These are phyloP conservation scores for Parapristionchus giblindavisi DNA, from an alignment of 2,888 invertebrate species.

Conservation along the genomic window DNA sequence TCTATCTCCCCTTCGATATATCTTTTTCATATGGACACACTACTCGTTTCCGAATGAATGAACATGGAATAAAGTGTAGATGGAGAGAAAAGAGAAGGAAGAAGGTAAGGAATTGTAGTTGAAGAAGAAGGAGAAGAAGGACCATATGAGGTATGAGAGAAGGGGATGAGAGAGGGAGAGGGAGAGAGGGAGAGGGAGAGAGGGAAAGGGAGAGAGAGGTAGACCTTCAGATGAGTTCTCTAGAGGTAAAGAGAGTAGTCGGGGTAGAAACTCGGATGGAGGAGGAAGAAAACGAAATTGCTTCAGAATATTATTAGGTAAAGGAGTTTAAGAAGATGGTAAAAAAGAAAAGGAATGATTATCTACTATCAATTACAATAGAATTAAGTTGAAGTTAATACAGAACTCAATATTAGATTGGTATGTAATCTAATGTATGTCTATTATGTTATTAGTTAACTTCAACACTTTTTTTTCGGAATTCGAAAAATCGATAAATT, in stretches of 20 bases:
- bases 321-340: background rate
- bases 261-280: no score
- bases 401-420: no score
- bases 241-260: no score
- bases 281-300: background rate
- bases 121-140: background rate
- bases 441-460: no score
- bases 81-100: background rate
- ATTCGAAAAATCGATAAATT: no score
- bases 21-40: no score
- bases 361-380: background rate
- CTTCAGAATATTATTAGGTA: slow-evolving; percentile 11
- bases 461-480: no score
- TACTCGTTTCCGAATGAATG: background rate
- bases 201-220: slow-evolving; percentile 18
- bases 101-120: background rate
- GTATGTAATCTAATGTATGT: no score
- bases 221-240: no score
- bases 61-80: slow-evolving; percentile 4
- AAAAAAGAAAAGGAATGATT: background rate
- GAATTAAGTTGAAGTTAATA: no score
- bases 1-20: no score
- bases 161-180: background rate
- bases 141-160: background rate
- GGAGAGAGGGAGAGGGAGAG: background rate